A percentile compares a stretch with the other conserved stretches of the same genome.
Conservation (phyloP, 2,113 vertebrate species). For the Leucoraja erinaceus region DNA sequence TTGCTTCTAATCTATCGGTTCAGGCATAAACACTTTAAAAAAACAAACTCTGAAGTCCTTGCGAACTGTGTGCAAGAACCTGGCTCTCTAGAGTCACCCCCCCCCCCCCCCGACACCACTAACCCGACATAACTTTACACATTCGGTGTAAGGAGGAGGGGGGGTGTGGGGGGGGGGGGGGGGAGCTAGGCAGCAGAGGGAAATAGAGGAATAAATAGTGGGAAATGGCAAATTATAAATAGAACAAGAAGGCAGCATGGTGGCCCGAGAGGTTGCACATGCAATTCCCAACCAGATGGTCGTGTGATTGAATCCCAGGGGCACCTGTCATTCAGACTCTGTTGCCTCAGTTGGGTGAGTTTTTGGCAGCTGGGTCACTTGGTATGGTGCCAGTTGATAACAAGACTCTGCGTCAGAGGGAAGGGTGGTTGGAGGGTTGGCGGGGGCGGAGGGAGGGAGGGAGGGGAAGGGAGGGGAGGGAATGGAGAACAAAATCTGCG, state of each 20-base stretch:
- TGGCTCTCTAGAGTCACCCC: neutral
- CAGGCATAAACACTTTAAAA: neutral
- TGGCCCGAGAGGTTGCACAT: conserved; percentile 21
- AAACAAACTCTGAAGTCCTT: neutral
- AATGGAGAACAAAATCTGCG: no score
- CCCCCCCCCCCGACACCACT: neutral
- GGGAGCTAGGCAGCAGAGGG: neutral
- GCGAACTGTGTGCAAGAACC: neutral
- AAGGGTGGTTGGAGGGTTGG: neutral
- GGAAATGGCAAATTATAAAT: conserved; percentile 11
- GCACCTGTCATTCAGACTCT: conserved; percentile 27
- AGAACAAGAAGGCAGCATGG: neutral
- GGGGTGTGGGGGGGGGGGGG: no score
- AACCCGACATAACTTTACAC: neutral
- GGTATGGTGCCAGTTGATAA: conserved; percentile 32
- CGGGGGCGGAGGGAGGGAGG: no score
- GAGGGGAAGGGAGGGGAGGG: no score
- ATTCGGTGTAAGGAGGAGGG: no score
- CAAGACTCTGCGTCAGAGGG: neutral
- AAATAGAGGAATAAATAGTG: neutral
- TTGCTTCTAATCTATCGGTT: neutral
- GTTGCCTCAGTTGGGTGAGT: conserved; percentile 35
- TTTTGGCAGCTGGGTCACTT: conserved; percentile 36
- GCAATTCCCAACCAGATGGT: conserved; percentile 38
- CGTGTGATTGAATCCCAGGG: conserved; percentile 2